phyloP scores from a whole-genome alignment of 1,140 invertebrate species.

The Anagrus nilaparvatae region DNA sequence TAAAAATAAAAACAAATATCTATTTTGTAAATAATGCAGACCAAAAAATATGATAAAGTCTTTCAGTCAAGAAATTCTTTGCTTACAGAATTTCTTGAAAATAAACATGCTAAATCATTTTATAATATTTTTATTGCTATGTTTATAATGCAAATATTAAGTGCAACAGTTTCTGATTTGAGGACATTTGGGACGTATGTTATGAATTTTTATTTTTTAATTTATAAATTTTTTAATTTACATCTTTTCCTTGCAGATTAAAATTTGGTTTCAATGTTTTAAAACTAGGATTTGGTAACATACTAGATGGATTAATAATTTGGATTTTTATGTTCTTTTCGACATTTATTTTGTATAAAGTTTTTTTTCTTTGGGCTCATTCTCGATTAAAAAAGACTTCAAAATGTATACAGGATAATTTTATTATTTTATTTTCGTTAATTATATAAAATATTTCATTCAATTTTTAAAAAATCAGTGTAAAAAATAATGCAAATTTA shows the following conservation, averaged over 20 bases:
- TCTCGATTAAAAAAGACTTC: constrained; percentile 22
- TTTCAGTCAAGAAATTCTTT: constrained; percentile 62
- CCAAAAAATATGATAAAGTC: no score
- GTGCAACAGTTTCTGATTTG: constrained; percentile 62
- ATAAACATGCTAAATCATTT: constrained; percentile 69
- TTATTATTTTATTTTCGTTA: no score
- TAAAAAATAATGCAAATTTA: constrained; percentile 14
- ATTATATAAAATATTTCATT: no score
- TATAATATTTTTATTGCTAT: constrained; percentile 78
- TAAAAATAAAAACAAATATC: no score
- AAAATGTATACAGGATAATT: constrained; percentile 36
- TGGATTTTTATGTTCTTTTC: constrained; percentile 48
- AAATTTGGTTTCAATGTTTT: constrained; percentile 47
- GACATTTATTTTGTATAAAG: constrained; percentile 43
- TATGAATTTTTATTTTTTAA: constrained; percentile 9
- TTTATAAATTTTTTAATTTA: background rate
- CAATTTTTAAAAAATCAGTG: background rate
- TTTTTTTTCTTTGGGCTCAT: constrained; percentile 46
- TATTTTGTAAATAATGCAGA: no score
- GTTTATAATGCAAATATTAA: constrained; percentile 62
- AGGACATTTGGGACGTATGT: constrained; percentile 65
- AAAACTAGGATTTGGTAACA: constrained; percentile 44
- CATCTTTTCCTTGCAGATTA: constrained; percentile 34
- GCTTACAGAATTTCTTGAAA: constrained; percentile 67
- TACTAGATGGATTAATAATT: constrained; percentile 42